Percentiles rank a stretch among this genome's conserved stretches.
These are phyloP conservation scores for Sphinx pinastri DNA, from an alignment of 2,888 invertebrate species.

Conservation along the genomic window DNA sequence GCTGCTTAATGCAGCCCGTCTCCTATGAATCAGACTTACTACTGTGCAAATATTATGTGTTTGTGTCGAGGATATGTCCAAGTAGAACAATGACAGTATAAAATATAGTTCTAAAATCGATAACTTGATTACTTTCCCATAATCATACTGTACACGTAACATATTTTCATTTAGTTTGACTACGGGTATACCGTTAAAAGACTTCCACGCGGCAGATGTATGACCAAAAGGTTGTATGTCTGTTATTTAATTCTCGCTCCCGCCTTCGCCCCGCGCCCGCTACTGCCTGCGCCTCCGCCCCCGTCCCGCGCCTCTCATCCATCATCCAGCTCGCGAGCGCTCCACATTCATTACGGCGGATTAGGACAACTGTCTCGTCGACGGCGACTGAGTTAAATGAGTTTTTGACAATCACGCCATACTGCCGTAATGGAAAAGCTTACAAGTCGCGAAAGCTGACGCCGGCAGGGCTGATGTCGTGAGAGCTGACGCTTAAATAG, in stretches of 20 bases:
- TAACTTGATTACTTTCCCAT: no score
- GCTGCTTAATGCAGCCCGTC: no score
- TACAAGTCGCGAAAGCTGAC: neutral
- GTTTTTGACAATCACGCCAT: slow-evolving; percentile 23
- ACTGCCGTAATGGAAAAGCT: slow-evolving; percentile 7
- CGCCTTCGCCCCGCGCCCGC: neutral
- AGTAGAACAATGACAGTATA: no score
- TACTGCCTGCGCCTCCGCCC: neutral
- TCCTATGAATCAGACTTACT: no score
- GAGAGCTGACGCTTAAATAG: neutral
- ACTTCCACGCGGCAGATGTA: no score
- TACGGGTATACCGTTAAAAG: no score
- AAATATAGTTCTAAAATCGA: no score
- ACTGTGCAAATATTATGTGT: no score
- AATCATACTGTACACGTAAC: no score
- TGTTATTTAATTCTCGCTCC: neutral
- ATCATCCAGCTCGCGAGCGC: neutral
- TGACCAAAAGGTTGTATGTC: no score
- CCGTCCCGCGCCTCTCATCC: neutral
- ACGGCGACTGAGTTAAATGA: slow-evolving; percentile 19
- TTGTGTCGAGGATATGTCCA: no score
- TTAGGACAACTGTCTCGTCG: slow-evolving; percentile 23
- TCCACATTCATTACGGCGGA: slow-evolving; percentile 20
- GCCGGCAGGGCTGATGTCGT: slow-evolving; percentile 14
- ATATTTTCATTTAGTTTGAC: no score